Percentiles rank a stretch among this genome's conserved stretches.
Evolutionary conservation across 1,140 invertebrate species (phyloP).

Genomic region (Neotoxoptera formosana): DNA sequence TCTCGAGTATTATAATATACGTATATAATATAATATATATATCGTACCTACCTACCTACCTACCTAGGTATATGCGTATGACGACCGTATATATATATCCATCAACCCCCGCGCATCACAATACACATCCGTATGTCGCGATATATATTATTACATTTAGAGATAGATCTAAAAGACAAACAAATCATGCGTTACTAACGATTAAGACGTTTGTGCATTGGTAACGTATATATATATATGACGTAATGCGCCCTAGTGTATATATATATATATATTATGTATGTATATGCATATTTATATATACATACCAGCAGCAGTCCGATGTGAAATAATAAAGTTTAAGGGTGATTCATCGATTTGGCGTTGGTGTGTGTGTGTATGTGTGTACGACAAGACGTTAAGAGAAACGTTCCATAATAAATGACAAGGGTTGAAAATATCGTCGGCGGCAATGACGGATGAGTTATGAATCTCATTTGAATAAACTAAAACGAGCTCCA

Average conservation of each 20-base stretch:
- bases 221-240: not conserved
- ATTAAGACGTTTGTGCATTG: not conserved
- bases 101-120: not conserved
- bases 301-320: not conserved
- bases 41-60: not conserved
- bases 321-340: conserved; percentile 31
- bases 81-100: not conserved
- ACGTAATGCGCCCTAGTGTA: not conserved
- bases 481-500: conserved; percentile 46
- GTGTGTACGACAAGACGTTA: conserved; percentile 16
- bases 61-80: not conserved
- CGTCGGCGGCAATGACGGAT: conserved; percentile 44
- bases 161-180: conserved; percentile 15
- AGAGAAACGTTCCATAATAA: conserved; percentile 41
- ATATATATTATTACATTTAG: conserved; percentile 14
- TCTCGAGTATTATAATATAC: not conserved
- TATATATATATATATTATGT: not conserved
- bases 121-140: not conserved
- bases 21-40: not conserved
- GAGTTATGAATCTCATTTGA: conserved; percentile 47
- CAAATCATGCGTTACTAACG: conserved; percentile 27
- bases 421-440: conserved; percentile 38
- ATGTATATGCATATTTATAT: not conserved
- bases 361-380: not conserved
- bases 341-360: conserved; percentile 25